phyloP scores from a whole-genome alignment of 2,113 vertebrate species.

The Syngnathus scovelli region DNA sequence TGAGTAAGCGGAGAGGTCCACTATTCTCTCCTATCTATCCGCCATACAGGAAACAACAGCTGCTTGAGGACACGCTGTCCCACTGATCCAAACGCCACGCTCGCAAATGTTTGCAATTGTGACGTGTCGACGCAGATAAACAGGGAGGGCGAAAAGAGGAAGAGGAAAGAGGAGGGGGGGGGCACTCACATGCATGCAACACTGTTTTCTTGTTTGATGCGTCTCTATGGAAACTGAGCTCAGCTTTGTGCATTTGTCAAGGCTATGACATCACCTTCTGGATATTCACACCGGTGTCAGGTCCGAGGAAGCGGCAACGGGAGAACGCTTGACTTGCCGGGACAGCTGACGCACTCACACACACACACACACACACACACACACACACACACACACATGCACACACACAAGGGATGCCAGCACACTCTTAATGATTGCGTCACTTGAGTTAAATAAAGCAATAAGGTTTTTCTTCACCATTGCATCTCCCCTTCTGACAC shows the following conservation, averaged over 20 bases:
- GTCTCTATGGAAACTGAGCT: constrained; percentile 63
- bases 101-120: constrained; percentile 38
- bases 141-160: constrained; percentile 4
- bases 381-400: constrained; percentile 4
- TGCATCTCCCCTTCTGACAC: not conserved
- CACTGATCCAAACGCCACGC: constrained; percentile 10
- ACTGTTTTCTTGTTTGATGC: constrained; percentile 57
- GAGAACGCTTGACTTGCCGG: constrained; percentile 54
- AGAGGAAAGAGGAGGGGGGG: not conserved
- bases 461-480: not conserved
- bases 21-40: not conserved
- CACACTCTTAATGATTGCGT: not conserved
- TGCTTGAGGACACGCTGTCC: constrained; percentile 51
- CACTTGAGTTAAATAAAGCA: constrained; percentile 3
- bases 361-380: no score
- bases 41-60: constrained; percentile 21
- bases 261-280: constrained; percentile 61
- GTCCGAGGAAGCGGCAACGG: constrained; percentile 61
- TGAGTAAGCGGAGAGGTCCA: not conserved
- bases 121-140: constrained; percentile 27
- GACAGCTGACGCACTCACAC: constrained; percentile 46
- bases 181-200: constrained; percentile 9
- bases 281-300: constrained; percentile 62
- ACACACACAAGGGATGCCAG: not conserved
- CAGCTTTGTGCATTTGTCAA: constrained; percentile 48